Percentiles rank a stretch among this genome's conserved stretches.
phyloP scores from a whole-genome alignment of 2,888 invertebrate species.

The Tenthredo mesomela region DNA sequence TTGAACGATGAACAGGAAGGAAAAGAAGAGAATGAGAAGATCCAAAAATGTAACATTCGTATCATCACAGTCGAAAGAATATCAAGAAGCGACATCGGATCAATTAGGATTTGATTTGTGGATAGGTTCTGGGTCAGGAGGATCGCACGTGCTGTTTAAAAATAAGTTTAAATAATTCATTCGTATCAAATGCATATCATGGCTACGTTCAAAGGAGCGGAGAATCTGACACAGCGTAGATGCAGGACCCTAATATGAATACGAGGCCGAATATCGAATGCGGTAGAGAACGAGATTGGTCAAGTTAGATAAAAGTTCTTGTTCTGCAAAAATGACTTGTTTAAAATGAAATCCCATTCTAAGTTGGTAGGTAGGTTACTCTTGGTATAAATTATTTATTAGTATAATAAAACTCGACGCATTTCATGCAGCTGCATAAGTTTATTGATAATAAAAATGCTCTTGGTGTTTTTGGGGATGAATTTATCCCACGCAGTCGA shows the following conservation, averaged over 20 bases:
- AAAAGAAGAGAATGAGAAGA: neutral
- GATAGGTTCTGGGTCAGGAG: conserved; percentile 68
- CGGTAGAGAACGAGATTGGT: conserved; percentile 67
- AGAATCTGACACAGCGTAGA: conserved; percentile 53
- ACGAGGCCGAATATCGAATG: conserved; percentile 65
- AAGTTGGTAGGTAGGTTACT: too few relatives aligned
- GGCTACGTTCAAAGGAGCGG: conserved; percentile 60
- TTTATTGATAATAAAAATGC: neutral
- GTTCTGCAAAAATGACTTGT: neutral
- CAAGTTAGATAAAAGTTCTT: conserved; percentile 39
- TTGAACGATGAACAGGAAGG: too few relatives aligned
- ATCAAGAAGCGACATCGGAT: neutral
- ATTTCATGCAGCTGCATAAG: neutral
- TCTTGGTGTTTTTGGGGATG: neutral
- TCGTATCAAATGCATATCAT: conserved; percentile 64
- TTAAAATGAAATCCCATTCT: neutral
- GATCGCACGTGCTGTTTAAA: conserved; percentile 58
- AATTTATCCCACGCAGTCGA: conserved; percentile 38
- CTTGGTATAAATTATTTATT: too few relatives aligned
- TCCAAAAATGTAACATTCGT: neutral
- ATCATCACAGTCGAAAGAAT: neutral
- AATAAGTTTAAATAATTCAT: conserved; percentile 71
- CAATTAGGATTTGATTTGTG: neutral
- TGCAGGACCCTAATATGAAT: conserved; percentile 68
- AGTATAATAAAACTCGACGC: too few relatives aligned